A percentile compares a stretch with the other conserved stretches of the same genome.
Conservation (phyloP, 1,140 invertebrate genomes). For the Drosophila orena region DNA sequence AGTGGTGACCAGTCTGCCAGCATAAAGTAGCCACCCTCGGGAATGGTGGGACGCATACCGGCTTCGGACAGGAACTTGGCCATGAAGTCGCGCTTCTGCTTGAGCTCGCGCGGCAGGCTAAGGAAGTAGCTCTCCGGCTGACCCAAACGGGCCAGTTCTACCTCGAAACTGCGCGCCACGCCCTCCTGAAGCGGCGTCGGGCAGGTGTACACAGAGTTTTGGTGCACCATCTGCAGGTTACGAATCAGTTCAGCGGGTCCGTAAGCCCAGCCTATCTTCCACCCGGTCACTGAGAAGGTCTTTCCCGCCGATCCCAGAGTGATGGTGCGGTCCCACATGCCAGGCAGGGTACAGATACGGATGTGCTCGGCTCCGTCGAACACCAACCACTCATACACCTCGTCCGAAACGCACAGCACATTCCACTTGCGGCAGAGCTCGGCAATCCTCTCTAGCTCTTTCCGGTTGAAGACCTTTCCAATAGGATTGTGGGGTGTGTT, state of each 20-base stretch:
- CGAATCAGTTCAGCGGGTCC: slow-evolving; percentile 92
- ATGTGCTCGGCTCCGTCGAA: slow-evolving; percentile 95
- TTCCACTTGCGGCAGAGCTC: slow-evolving; percentile 96
- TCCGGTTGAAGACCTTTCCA: slow-evolving; percentile 93
- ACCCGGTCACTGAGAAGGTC: slow-evolving; percentile 98
- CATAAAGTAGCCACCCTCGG: slow-evolving; percentile 99
- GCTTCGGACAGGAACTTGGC: slow-evolving; percentile 90
- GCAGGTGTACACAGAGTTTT: slow-evolving; percentile 97
- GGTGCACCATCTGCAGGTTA: slow-evolving; percentile 95
- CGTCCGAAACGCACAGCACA: slow-evolving; percentile 96
- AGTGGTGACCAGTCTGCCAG: slow-evolving; percentile 95
- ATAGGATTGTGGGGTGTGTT: slow-evolving; percentile 99
- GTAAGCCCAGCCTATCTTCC: slow-evolving; percentile 99
- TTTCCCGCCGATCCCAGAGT: slow-evolving; percentile 99
- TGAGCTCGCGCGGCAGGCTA: slow-evolving; percentile 91
- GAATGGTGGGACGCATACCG: slow-evolving; percentile 96
- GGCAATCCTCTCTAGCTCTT: slow-evolving; percentile 92
- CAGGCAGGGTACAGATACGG: slow-evolving; percentile 96
- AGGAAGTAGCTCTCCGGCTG: slow-evolving; percentile 94
- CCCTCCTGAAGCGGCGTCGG: slow-evolving; percentile 96
- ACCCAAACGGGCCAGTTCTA: slow-evolving; percentile 90
- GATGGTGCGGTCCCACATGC: slow-evolving; percentile 99
- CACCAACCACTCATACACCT: slow-evolving; percentile 99
- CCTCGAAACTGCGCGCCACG: slow-evolving; percentile 94
- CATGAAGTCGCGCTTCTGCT: slow-evolving; percentile 94